A percentile compares a stretch with the other conserved stretches of the same genome.
phyloP scores from a whole-genome alignment of 2,113 vertebrate species.

The Craseonycteris thonglongyai region DNA sequence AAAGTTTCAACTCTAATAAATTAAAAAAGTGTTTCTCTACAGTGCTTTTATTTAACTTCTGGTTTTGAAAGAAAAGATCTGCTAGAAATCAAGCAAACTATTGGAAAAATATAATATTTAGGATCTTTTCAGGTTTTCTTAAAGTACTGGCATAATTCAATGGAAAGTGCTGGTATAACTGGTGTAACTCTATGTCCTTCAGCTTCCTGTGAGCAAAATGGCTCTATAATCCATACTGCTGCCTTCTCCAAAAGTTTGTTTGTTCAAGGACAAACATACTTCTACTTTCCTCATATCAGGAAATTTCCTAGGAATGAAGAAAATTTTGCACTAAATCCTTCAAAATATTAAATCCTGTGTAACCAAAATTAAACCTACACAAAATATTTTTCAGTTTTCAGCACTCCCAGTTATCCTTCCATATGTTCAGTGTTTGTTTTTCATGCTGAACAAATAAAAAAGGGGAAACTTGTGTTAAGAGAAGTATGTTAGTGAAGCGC shows the following conservation, averaged over 20 bases:
- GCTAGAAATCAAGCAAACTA: not conserved
- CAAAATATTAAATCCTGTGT: conserved; percentile 51
- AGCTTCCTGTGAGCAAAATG: not conserved
- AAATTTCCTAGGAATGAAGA: conserved; percentile 35
- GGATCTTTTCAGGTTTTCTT: not conserved
- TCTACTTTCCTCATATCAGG: not conserved
- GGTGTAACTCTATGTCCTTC: not conserved
- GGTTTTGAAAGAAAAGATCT: not conserved
- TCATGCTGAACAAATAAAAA: conserved; percentile 57
- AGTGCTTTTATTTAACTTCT: not conserved
- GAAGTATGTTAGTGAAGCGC: not conserved
- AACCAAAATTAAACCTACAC: conserved; percentile 65
- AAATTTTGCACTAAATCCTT: conserved; percentile 42
- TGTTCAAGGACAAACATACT: not conserved
- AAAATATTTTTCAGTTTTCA: conserved; percentile 69
- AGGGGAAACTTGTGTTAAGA: conserved; percentile 35
- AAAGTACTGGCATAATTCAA: not conserved
- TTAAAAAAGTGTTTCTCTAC: not conserved
- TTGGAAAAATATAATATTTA: not conserved
- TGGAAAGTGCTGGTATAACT: not conserved
- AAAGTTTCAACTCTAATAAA: not conserved
- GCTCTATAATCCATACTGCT: accelerated
- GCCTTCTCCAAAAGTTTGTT: not conserved
- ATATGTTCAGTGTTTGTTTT: conserved; percentile 63
- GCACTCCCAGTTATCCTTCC: conserved; percentile 34